Evolutionary conservation across 2,797 vertebrate species (phyloP), one percentile per base, ranked within the genome.

Genomic region (Garrulus glandarius): DNA sequence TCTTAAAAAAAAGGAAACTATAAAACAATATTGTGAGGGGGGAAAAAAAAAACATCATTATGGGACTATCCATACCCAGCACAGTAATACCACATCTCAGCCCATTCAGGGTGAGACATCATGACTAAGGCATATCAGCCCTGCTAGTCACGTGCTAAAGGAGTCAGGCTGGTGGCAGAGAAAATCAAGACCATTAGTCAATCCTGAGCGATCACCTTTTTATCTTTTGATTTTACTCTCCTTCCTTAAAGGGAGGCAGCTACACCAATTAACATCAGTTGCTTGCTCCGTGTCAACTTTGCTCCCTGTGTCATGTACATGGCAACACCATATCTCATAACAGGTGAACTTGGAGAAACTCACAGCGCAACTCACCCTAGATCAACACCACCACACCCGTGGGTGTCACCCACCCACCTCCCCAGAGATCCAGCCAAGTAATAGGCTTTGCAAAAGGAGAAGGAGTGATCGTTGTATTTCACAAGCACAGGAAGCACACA

Each of bases 131-230:
- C 23, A 5, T 12, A 30, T 29, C 67, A 76, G 3, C 27, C 36
- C 72, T 34, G 60, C 75, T 36, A 60, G 70, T 78, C 77, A 70
- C 46, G 60, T 11, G 29, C 36, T 46, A 19, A 53, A 68, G 61
- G 30, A 60, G 56, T 89, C 49, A 36, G 52, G 41, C 56, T 7
- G 20, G 55, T 52, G n/a, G 69, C 5, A 5, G 1, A 13, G 68
- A 91, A 95, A 94, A 92, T 20, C 11, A 78, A 94, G 30, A 61
- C 24, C 3, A 1, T 78, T 75, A 90, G 36, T 93, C 85, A 65
- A 11, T 22, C 6, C 43, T 63, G 36, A 86, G 69, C 18, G 67
- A 85, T 56, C 15, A 49, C n/a, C 34, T 34, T 63, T 2, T 0
- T 44, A 77, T 43, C 29, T 93, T 75, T 52, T 61, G 14, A 75